phyloP scores from a whole-genome alignment of 1,140 invertebrate genomes.

The Hormaphis cornu region DNA sequence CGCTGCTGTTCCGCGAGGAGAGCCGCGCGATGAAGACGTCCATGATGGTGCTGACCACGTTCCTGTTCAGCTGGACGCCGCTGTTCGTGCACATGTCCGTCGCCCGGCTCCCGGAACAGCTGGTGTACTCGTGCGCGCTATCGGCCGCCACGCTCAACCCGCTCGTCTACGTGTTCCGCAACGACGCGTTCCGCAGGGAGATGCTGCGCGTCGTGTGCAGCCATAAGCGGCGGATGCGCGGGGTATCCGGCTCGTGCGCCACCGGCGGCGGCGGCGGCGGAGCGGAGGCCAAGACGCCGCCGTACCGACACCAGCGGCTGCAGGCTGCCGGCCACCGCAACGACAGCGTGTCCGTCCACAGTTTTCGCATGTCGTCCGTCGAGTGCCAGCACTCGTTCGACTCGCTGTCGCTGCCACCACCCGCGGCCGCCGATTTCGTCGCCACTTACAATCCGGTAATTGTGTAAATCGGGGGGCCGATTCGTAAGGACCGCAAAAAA shows the following conservation, averaged over 20 bases:
- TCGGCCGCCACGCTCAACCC: conserved; percentile 44
- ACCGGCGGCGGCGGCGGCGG: conserved; percentile 6
- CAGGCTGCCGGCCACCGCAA: conserved; percentile 34
- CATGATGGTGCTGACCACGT: conserved; percentile 48
- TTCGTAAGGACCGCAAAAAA: too few species aligned
- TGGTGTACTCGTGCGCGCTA: conserved; percentile 36
- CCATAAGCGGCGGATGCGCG: conserved; percentile 29
- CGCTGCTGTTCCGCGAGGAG: conserved; percentile 47
- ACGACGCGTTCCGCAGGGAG: conserved; percentile 43
- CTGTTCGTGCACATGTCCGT: conserved; percentile 43
- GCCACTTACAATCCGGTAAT: conserved; percentile 39
- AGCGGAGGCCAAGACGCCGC: too few species aligned
- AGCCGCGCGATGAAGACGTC: conserved; percentile 50
- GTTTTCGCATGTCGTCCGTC: conserved; percentile 37
- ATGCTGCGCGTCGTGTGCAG: conserved; percentile 41
- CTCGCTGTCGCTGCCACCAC: conserved; percentile 31
- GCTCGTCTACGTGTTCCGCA: conserved; percentile 51
- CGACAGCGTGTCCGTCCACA: conserved; percentile 39
- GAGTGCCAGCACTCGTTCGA: conserved; percentile 36
- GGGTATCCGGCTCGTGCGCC: too few species aligned
- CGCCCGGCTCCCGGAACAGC: conserved; percentile 16
- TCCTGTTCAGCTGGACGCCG: conserved; percentile 49
- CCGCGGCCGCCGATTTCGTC: conserved; percentile 38
- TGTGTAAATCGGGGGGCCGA: too few species aligned
- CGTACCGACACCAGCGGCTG: conserved; percentile 33